Conservation (phyloP, 2,797 vertebrate species). For the Alectoris magna region DNA sequence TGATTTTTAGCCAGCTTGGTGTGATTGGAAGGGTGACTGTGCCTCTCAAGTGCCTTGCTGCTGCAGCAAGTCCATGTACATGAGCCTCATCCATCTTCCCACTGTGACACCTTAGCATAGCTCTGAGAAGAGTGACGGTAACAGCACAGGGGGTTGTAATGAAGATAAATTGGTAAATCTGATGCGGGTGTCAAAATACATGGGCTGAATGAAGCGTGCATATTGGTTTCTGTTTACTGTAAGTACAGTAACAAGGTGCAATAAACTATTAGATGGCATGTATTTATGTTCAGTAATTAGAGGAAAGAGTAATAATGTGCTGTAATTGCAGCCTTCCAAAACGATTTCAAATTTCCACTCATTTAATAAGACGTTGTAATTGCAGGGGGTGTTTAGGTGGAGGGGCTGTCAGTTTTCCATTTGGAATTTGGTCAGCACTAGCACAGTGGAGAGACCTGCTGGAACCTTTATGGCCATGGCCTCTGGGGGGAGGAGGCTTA, state of each 20-base stretch:
- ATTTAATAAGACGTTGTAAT: not conserved
- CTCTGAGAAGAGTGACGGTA: conserved; percentile 45
- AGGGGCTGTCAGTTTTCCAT: not conserved
- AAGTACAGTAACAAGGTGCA: conserved; percentile 40
- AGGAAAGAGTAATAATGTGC: conserved; percentile 37
- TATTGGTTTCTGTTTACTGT: conserved; percentile 53
- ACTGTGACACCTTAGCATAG: not conserved
- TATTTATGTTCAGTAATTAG: conserved; percentile 60
- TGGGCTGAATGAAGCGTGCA: not conserved
- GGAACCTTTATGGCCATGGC: not conserved
- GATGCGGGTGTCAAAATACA: conserved; percentile 47
- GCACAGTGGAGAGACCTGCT: not conserved
- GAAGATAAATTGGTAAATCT: conserved; percentile 52
- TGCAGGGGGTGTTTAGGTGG: not conserved
- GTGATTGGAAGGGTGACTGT: conserved; percentile 11
- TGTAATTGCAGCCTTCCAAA: conserved; percentile 53
- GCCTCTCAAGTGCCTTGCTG: conserved; percentile 45
- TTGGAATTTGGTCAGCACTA: conserved; percentile 2
- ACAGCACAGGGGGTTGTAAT: conserved; percentile 30
- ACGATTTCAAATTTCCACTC: conserved; percentile 11
- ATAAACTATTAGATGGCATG: conserved; percentile 15
- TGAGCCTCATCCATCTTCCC: conserved; percentile 59
- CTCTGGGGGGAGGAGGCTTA: not conserved
- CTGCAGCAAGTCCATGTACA: conserved; percentile 35
- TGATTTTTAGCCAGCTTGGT: conserved; percentile 39